Percentiles rank a stretch among this genome's conserved stretches.
phyloP scores from a whole-genome alignment of 2,888 invertebrate genomes.

The Chromoteleia sp. region DNA sequence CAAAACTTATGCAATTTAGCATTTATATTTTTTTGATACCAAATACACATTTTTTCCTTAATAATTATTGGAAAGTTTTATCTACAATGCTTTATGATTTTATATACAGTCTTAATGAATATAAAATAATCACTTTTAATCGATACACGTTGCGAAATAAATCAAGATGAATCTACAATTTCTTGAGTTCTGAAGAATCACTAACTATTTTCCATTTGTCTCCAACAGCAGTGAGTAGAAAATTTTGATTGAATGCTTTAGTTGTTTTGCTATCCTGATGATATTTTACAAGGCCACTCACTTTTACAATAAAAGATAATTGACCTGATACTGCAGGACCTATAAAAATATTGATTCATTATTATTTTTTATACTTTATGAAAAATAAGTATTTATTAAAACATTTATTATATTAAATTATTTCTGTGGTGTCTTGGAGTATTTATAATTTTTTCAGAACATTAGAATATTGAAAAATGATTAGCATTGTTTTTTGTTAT shows the following conservation, averaged over 20 bases:
- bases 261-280: slow-evolving; percentile 86
- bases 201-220: slow-evolving; percentile 98
- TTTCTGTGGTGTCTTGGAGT: too few species aligned
- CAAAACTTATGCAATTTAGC: slow-evolving; percentile 76
- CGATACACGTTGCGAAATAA: neutral
- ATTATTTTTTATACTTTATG: neutral
- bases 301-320: slow-evolving; percentile 92
- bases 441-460: too few species aligned
- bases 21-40: neutral
- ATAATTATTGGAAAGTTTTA: too few species aligned
- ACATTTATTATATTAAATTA: too few species aligned
- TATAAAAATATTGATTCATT: slow-evolving; percentile 63
- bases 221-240: slow-evolving; percentile 93
- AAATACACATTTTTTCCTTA: too few species aligned
- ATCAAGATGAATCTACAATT: slow-evolving; percentile 71
- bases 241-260: slow-evolving; percentile 93
- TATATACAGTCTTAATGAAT: neutral
- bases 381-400: too few species aligned
- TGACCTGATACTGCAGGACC: slow-evolving; percentile 92
- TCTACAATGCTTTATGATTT: too few species aligned
- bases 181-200: slow-evolving; percentile 93
- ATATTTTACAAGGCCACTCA: slow-evolving; percentile 93
- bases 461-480: too few species aligned
- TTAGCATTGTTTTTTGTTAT: too few species aligned
- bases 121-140: too few species aligned